Conservation (phyloP, 2,797 vertebrate species). For the Loriculus beryllinus region DNA sequence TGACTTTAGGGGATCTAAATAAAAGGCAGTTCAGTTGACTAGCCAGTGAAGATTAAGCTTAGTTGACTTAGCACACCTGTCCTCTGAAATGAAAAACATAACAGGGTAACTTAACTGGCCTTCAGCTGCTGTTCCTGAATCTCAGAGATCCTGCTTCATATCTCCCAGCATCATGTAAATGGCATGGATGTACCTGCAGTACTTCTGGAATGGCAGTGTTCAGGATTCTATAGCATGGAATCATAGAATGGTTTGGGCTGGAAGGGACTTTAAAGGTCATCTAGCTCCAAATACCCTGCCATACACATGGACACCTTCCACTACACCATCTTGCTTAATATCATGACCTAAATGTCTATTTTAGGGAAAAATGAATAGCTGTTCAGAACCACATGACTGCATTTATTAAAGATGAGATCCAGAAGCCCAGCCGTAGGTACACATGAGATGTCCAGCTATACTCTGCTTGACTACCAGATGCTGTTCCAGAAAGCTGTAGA, state of each 20-base stretch:
- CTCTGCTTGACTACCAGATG: not conserved
- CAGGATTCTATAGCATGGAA: not conserved
- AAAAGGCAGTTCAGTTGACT: not conserved
- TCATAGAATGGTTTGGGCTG: not conserved
- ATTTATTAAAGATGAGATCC: not conserved
- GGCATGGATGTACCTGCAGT: not conserved
- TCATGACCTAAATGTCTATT: not conserved
- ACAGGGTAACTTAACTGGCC: rapidly evolving
- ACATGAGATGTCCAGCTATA: not conserved
- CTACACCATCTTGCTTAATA: not conserved
- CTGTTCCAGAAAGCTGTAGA: not conserved
- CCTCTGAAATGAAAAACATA: not conserved
- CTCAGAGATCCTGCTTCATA: not conserved
- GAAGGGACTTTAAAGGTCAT: not conserved
- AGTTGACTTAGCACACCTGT: not conserved
- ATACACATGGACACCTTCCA: not conserved
- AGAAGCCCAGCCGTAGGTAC: not conserved
- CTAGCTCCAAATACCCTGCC: not conserved
- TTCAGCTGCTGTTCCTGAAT: not conserved
- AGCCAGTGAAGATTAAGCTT: not conserved
- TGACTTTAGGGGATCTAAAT: not conserved
- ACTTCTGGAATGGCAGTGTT: not conserved
- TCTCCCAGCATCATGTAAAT: not conserved
- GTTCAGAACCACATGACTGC: not conserved
- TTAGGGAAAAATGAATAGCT: not conserved